Percentiles rank a stretch among this genome's conserved stretches.
These are phyloP conservation scores for Sciurus carolinensis DNA, from an alignment of 2,797 vertebrate species.

Conservation along the genomic window DNA sequence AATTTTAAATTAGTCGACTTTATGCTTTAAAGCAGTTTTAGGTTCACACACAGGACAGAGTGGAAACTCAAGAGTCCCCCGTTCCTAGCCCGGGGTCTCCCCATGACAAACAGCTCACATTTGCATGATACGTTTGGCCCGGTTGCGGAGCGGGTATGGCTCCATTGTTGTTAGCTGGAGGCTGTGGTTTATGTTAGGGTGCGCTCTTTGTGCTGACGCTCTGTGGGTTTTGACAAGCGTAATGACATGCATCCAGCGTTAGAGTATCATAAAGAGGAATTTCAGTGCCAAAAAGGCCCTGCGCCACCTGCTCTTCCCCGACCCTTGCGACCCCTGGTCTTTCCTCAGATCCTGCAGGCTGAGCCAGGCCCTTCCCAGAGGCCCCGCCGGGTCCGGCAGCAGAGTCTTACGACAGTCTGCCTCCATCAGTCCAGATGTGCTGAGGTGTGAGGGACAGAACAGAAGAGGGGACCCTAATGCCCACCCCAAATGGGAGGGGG, in stretches of 20 bases:
- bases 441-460: not conserved
- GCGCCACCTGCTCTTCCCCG: rapidly evolving
- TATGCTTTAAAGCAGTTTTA: not conserved
- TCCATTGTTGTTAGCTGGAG: not conserved
- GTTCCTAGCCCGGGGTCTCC: rapidly evolving
- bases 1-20: not conserved
- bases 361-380: not conserved
- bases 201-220: not conserved
- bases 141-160: rapidly evolving
- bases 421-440: not conserved
- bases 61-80: not conserved
- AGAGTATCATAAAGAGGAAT: rapidly evolving
- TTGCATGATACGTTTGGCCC: not conserved
- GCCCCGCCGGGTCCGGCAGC: not conserved
- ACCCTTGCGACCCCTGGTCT: not conserved
- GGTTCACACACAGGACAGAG: not conserved
- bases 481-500: rapidly evolving
- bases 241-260: too few species aligned
- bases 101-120: not conserved
- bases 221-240: not conserved
- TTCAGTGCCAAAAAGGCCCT: not conserved
- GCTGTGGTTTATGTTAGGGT: not conserved
- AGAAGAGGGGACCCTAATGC: not conserved
- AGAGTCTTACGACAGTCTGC: not conserved
- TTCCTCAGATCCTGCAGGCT: not conserved